Evolutionary conservation across 2,888 invertebrate species (phyloP).

Genomic region (Dasypogon diadema): DNA sequence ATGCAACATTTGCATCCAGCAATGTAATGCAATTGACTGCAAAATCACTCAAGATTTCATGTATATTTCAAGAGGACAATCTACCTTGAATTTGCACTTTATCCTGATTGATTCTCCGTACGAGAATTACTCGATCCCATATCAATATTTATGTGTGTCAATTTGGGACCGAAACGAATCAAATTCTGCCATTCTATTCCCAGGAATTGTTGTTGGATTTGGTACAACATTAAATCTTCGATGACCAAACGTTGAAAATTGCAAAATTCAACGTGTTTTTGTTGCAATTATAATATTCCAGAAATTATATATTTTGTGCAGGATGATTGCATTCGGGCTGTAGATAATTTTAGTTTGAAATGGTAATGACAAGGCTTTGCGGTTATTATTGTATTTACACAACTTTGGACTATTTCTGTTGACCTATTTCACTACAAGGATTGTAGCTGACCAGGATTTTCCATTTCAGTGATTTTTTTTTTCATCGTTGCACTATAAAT

Average conservation of each 20-base stretch:
- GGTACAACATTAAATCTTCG: background rate
- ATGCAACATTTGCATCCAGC: background rate
- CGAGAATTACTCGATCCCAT: background rate
- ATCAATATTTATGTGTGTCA: constrained; percentile 7
- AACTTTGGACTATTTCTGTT: background rate
- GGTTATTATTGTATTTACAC: constrained; percentile 17
- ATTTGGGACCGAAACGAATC: background rate
- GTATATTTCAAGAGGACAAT: constrained; percentile 25
- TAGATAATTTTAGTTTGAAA: constrained; percentile 4
- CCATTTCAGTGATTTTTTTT: background rate
- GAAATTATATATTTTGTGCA: background rate
- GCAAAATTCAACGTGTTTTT: background rate
- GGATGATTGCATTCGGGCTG: background rate
- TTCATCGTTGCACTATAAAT: background rate
- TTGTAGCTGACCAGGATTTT: background rate
- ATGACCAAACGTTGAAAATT: background rate
- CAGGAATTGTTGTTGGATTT: background rate
- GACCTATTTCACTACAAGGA: background rate
- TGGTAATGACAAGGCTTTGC: background rate
- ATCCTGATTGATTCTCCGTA: constrained; percentile 11
- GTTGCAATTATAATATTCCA: constrained; percentile 17
- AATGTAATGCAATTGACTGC: constrained; percentile 25
- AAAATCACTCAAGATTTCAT: constrained; percentile 37
- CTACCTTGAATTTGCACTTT: constrained; percentile 34
- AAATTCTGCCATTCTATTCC: background rate